phyloP scores from a whole-genome alignment of 2,113 vertebrate genomes.

The Zosterops lateralis region DNA sequence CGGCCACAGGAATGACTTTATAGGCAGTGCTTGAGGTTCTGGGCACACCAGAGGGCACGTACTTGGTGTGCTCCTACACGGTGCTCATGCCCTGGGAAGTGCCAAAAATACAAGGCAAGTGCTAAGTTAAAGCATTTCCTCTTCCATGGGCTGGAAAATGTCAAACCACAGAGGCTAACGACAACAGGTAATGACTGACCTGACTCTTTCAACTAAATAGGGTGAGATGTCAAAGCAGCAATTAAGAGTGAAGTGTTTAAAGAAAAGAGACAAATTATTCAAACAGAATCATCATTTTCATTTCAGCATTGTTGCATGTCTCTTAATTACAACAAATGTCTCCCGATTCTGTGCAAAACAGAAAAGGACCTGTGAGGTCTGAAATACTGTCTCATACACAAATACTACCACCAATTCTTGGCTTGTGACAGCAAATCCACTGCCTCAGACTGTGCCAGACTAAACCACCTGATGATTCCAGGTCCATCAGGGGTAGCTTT shows the following conservation, averaged over 20 bases:
- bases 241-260: conserved; percentile 9
- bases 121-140: not conserved
- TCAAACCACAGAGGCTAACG: not conserved
- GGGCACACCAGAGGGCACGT: not conserved
- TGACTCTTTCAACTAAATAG: not conserved
- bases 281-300: not conserved
- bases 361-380: not conserved
- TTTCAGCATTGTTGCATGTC: not conserved
- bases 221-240: not conserved
- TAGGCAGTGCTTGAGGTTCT: fast-evolving
- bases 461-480: not conserved
- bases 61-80: not conserved
- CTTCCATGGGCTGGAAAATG: not conserved
- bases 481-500: not conserved
- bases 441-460: not conserved
- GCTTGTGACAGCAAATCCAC: not conserved
- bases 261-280: not conserved
- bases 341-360: not conserved
- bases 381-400: not conserved
- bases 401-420: not conserved
- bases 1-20: not conserved
- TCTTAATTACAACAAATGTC: conserved; percentile 12
- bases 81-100: not conserved
- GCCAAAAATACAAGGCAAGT: not conserved
- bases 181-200: not conserved